Conservation (phyloP, 2,113 vertebrate genomes). For the Aspidoscelis tigris region DNA sequence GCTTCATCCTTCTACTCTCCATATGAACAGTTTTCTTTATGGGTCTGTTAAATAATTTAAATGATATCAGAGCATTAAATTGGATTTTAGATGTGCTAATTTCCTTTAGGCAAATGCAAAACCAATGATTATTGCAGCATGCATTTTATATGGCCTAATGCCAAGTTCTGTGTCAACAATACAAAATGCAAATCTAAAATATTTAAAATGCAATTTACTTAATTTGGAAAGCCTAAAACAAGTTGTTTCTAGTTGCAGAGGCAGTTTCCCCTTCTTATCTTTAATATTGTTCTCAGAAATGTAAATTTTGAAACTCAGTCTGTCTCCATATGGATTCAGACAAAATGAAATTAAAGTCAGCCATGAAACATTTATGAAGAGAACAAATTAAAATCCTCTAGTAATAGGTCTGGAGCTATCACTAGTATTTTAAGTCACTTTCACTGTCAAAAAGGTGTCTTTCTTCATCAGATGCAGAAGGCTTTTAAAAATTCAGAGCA, state of each 20-base stretch:
- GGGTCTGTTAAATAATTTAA: conserved; percentile 35
- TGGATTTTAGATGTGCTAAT: conserved; percentile 4
- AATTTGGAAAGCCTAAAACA: conserved; percentile 47
- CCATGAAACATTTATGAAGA: conserved; percentile 42
- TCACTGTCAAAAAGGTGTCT: conserved; percentile 25
- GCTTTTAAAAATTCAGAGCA: conserved; percentile 45
- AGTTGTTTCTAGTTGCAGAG: conserved; percentile 36
- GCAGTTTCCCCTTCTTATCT: conserved; percentile 8
- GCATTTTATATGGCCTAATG: conserved; percentile 34
- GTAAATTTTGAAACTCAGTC: conserved; percentile 30
- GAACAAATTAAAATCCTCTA: conserved; percentile 52
- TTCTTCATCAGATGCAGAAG: conserved; percentile 21
- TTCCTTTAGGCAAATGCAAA: conserved; percentile 42
- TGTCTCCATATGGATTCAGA: conserved; percentile 45
- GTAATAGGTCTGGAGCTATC: conserved; percentile 45
- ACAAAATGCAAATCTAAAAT: conserved; percentile 38
- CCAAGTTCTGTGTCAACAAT: conserved; percentile 20
- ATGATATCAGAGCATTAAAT: conserved; percentile 30
- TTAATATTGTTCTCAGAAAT: conserved; percentile 46
- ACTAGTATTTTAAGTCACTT: conserved; percentile 26
- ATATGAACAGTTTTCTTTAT: conserved; percentile 17
- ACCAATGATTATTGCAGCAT: not conserved
- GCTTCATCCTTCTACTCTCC: not conserved
- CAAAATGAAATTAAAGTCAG: conserved; percentile 49
- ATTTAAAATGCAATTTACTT: conserved; percentile 37